These are phyloP conservation scores for Lampropteryx suffumata DNA, from an alignment of 2,888 invertebrate species.

Conservation along the genomic window DNA sequence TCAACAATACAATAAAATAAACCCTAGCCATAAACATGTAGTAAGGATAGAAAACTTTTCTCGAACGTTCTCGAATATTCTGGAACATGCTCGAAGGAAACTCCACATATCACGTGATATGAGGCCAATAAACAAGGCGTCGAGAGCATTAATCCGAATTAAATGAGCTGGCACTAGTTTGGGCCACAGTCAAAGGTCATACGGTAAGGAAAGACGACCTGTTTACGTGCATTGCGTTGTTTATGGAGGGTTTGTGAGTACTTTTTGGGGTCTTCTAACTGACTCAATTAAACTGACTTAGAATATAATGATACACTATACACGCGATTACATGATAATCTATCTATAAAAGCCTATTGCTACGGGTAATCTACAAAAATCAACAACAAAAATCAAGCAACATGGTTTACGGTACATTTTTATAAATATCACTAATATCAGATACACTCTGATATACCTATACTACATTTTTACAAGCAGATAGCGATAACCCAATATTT, in stretches of 20 bases:
- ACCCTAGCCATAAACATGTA: conserved; percentile 27
- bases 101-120: conserved; percentile 43
- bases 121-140: conserved; percentile 48
- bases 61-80: conserved; percentile 24
- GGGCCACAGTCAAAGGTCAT: conserved; percentile 16
- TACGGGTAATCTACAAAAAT: no score
- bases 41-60: conserved; percentile 25
- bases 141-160: conserved; percentile 55
- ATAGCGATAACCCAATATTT: no score
- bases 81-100: conserved; percentile 28
- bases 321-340: no score
- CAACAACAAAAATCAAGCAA: no score
- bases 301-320: no score
- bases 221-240: conserved; percentile 5
- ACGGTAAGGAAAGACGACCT: conserved; percentile 8
- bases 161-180: conserved; percentile 50
- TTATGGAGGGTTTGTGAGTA: neutral
- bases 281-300: neutral
- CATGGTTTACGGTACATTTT: no score
- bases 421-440: no score
- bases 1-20: conserved; percentile 32
- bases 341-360: no score
- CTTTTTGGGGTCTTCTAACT: neutral
- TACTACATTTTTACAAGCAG: no score
- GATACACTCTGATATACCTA: no score